Evolutionary conservation across 37 sponge, comb jelly and placozoan genomes (phyloP).

Genomic region (Aplysina aerophoba): DNA sequence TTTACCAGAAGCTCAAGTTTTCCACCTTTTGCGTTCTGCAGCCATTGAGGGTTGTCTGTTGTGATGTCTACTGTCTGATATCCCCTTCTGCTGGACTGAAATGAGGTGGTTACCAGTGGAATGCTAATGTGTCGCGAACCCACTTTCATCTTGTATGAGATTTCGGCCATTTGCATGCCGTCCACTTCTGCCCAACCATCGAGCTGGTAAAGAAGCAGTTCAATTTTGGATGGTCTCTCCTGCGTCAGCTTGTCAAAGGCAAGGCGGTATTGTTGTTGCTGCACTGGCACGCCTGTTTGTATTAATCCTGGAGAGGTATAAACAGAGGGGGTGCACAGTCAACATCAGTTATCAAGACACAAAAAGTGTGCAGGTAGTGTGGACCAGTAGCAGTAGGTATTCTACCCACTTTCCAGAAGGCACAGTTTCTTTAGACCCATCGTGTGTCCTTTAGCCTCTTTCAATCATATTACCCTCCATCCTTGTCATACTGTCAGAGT

Average conservation of each 20-base stretch:
- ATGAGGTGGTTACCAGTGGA: neutral
- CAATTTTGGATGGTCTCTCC: neutral
- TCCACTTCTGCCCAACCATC: too few species aligned
- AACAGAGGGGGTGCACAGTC: neutral
- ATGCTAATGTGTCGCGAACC: neutral
- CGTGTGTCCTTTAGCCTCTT: too few species aligned
- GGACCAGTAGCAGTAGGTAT: too few species aligned
- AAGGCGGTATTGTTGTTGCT: neutral
- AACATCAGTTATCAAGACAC: too few species aligned
- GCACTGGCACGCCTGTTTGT: neutral
- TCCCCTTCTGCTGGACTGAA: neutral
- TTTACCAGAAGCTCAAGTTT: neutral
- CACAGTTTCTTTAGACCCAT: too few species aligned
- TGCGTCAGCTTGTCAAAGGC: neutral
- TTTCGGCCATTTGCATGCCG: neutral
- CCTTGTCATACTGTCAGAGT: too few species aligned
- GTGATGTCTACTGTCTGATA: constrained; percentile 12
- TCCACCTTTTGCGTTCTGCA: neutral
- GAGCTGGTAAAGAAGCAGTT: constrained; percentile 10
- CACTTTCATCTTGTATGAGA: neutral
- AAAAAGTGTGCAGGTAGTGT: too few species aligned
- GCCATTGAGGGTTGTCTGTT: constrained; percentile 20
- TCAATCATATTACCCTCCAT: too few species aligned
- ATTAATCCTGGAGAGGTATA: neutral
- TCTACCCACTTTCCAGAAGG: too few species aligned